Evolutionary conservation across 2,797 vertebrate species (phyloP).

Genomic region (Leontocebus nigricollis): DNA sequence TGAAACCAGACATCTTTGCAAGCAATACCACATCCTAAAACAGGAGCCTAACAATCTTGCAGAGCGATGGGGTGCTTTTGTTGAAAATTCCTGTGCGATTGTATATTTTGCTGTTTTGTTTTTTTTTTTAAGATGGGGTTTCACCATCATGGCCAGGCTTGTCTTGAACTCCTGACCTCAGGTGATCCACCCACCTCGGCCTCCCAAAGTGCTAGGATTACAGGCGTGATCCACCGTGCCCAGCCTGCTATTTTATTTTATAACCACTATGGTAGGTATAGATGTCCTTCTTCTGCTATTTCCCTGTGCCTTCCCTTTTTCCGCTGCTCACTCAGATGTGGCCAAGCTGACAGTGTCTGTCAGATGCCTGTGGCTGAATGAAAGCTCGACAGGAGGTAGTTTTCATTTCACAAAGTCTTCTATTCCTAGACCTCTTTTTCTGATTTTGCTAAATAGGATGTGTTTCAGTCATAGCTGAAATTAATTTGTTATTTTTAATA

Average conservation of each 20-base stretch:
- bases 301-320: neutral
- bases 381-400: neutral
- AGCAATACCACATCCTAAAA: neutral
- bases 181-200: too few species aligned
- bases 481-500: neutral
- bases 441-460: neutral
- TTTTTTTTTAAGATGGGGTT: neutral
- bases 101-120: neutral
- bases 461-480: neutral
- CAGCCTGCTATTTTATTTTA: neutral
- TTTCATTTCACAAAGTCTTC: neutral
- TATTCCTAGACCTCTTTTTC: neutral
- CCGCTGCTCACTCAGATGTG: neutral
- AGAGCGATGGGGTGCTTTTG: neutral
- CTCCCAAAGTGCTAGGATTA: too few species aligned
- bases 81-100: neutral
- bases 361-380: neutral
- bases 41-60: neutral
- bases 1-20: neutral
- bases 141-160: too few species aligned
- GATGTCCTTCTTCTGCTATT: neutral
- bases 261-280: neutral
- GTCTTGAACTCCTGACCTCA: too few species aligned
- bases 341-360: neutral
- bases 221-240: too few species aligned